These are phyloP conservation scores for Drosophila limbata DNA, from an alignment of 2,888 invertebrate species.

Conservation along the genomic window DNA sequence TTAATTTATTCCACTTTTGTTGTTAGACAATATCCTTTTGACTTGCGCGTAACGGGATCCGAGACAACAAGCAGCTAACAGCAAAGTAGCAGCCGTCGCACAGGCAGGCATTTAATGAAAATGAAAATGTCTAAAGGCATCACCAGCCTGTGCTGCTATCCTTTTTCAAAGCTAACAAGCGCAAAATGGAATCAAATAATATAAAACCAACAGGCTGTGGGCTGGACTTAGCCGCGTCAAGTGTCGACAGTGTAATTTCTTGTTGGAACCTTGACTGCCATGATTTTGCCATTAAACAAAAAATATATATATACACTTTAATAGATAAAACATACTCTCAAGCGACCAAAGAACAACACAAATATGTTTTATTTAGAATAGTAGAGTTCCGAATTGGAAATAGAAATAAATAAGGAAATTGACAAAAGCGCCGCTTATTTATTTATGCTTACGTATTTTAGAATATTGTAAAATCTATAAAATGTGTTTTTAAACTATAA, in stretches of 20 bases:
- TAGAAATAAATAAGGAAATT: constrained; percentile 32
- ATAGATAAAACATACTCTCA: constrained; percentile 56
- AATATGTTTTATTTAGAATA: constrained; percentile 60
- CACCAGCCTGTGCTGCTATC: constrained; percentile 62
- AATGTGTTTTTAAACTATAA: constrained; percentile 25
- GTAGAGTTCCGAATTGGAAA: background rate
- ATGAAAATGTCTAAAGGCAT: constrained; percentile 77
- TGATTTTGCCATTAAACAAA: constrained; percentile 39
- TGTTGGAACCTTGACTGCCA: constrained; percentile 25
- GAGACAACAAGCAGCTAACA: constrained; percentile 26
- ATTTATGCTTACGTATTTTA: background rate
- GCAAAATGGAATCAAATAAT: constrained; percentile 65
- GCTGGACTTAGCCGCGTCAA: constrained; percentile 57
- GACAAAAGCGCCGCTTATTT: background rate
- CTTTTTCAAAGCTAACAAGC: constrained; percentile 66
- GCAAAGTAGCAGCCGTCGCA: constrained; percentile 29
- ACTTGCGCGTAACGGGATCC: constrained; percentile 65
- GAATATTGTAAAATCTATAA: background rate
- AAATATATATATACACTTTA: constrained; percentile 41
- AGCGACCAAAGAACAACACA: constrained; percentile 56
- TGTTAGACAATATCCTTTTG: constrained; percentile 78
- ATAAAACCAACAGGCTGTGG: constrained; percentile 50
- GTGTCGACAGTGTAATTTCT: constrained; percentile 65
- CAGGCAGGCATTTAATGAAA: constrained; percentile 77
- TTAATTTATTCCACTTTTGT: constrained; percentile 83